Evolutionary conservation across 2,797 vertebrate species (phyloP), one percentile per base, ranked within the genome.

Genomic region (Smutsia temminckii): DNA sequence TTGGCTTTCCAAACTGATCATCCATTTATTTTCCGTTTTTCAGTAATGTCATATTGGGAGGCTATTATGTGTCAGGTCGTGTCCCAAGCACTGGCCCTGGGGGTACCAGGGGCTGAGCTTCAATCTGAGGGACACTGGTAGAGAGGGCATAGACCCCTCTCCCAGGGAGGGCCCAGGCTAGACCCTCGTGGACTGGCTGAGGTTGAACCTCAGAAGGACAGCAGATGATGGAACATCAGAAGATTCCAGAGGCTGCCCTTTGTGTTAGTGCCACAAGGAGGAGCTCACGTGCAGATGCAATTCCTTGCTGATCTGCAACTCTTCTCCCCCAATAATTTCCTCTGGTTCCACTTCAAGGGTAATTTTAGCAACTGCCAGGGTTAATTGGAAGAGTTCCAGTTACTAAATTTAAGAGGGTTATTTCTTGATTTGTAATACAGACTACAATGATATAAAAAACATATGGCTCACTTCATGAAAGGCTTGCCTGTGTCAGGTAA

Each of bases 401-500:
- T 77, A 55, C 74, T 72, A 20, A 64, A 55, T 77, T 89, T 71
- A 63, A 92, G 93, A 89, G 79, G 29, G n/a, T 80, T 29, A 49
- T 63, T 71, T 92, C 53, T 87, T 79, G 40, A 34, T 51, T 51
- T 25, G 7, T 71, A 55, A 17, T n/a, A 51, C 72, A 68, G 71
- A 51, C 85, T 85, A 6, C 20, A 20, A 10, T 57, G 21, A 40
- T 27, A 32, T 8, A 7, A 69, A 69, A 75, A 49, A n/a, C 55
- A 42, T 46, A 2, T 37, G 27, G 32, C 66, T 78, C 13, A 10
- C 29, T 75, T 32, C 10, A 11, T 0, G 27, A 51, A 13, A 59
- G 69, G n/a, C 71, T 78, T 49, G 37, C 40, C 29, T 83, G 59
- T 0, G 0, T 8, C 32, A 55, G 42, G 64, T 57, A 18, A 75